Evolutionary conservation across 2,113 vertebrate species (phyloP), one percentile per base, ranked within the genome.

Genomic region (Neopipo cinnamomea): DNA sequence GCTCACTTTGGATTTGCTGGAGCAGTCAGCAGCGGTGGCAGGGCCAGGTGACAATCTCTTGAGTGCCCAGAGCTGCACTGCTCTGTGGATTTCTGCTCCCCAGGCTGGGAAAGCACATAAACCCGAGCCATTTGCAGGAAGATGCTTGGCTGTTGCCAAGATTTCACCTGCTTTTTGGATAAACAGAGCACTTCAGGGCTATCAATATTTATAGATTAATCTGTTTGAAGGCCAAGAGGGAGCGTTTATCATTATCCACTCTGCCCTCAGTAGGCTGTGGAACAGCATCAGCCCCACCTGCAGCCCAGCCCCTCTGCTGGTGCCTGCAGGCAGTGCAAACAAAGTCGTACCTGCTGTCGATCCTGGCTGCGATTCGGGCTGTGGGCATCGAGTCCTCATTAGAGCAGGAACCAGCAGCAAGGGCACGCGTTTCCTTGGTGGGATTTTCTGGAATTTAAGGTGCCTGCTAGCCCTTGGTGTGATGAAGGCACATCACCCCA

Each of bases 201-300:
- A 85, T 96, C 93, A 89, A 72, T 96, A 95, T 95, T 94, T 95
- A 93, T 96, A 83, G 93, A 90, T 93, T 53, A 84, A 92, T 68
- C 88, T 81, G 49, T 91, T 93, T 95, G 88, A 89, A 93, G 85
- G 58, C 87, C 42, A 22, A 62, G 62, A 93, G 89, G 80, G 94
- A 95, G 52, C 0, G 0, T 81, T 95, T 81, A 63, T 87, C 33
- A 11, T 68, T 52, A 85, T 35, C 42, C 35, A 22, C 81, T 58
- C 77, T 93, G 62, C 53, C 35, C 66, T 61, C 61, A 2, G 0
- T 5, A 30, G 74, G 81, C 63, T 72, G 42, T 73, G 67, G 61
- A 85, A 4, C 21, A 33, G 59, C 70, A 37, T 5, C 75, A 50
- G 35, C 68, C 56, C 5, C 5, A 1, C 5, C 63, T 46, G 74